Conservation (phyloP, 2,888 invertebrate species). For the Dermolepida albohirtum region DNA sequence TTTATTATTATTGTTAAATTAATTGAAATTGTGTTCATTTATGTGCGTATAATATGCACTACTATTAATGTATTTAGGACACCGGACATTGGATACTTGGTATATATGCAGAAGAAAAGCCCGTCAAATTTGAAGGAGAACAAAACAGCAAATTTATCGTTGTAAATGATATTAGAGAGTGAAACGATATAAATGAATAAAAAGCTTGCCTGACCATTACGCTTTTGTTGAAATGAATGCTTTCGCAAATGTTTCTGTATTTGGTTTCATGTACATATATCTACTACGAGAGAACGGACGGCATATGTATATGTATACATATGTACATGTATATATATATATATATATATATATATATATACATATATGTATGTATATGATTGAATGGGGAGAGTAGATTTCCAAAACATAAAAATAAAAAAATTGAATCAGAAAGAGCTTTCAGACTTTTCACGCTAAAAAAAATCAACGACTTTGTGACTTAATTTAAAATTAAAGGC, state of each 20-base stretch:
- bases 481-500: slow-evolving; percentile 1
- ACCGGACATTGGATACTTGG: not conserved
- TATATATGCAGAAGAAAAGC: too few relatives aligned
- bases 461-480: slow-evolving; percentile 20
- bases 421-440: slow-evolving; percentile 3
- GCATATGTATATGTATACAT: too few relatives aligned
- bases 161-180: slow-evolving; percentile 35
- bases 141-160: slow-evolving; percentile 34
- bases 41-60: too few relatives aligned
- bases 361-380: not conserved
- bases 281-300: too few relatives aligned
- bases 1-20: too few relatives aligned
- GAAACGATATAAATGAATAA: slow-evolving; percentile 32
- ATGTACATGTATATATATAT: too few relatives aligned
- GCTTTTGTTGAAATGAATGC: slow-evolving; percentile 11
- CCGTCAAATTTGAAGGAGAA: not conserved
- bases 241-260: slow-evolving; percentile 2
- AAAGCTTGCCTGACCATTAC: slow-evolving; percentile 23
- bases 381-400: slow-evolving; percentile 8
- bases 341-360: too few relatives aligned
- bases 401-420: slow-evolving; percentile 2
- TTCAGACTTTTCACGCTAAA: slow-evolving; percentile 14
- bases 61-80: not conserved
- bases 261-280: not conserved
- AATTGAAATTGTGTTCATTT: too few relatives aligned